Conservation (phyloP, 2,113 vertebrate species). For the Euleptes europaea region DNA sequence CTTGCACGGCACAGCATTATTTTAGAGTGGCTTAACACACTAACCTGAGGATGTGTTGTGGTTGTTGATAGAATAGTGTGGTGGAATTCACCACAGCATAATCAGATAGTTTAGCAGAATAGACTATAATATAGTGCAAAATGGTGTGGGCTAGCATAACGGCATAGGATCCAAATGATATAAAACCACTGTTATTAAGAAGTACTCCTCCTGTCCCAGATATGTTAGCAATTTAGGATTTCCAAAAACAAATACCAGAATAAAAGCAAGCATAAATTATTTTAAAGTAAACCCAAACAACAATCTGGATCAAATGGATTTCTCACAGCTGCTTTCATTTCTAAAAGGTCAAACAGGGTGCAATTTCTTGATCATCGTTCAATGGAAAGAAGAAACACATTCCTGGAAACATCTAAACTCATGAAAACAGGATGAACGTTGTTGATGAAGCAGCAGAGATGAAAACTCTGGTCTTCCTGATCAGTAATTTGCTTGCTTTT, state of each 20-base stretch:
- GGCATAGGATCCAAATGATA: constrained; percentile 21
- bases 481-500: background rate
- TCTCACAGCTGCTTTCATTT: constrained; percentile 63
- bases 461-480: background rate
- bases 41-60: background rate
- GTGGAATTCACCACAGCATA: background rate
- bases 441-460: rapidly evolving
- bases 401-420: constrained; percentile 3
- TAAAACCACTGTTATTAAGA: constrained; percentile 43
- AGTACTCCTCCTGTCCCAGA: constrained; percentile 4
- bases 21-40: too few species aligned
- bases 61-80: background rate
- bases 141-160: background rate
- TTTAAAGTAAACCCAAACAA: constrained; percentile 57
- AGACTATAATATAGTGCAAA: background rate
- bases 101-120: background rate
- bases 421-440: background rate
- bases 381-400: constrained; percentile 6
- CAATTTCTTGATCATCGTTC: background rate
- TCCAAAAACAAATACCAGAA: constrained; percentile 52
- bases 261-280: constrained; percentile 53
- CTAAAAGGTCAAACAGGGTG: constrained; percentile 16
- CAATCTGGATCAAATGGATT: constrained; percentile 39
- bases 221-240: constrained; percentile 50
- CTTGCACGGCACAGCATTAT: too few species aligned